A percentile compares a stretch with the other conserved stretches of the same genome.
These are phyloP conservation scores for Andrena marginata DNA, from an alignment of 2,888 invertebrate species.

Conservation along the genomic window DNA sequence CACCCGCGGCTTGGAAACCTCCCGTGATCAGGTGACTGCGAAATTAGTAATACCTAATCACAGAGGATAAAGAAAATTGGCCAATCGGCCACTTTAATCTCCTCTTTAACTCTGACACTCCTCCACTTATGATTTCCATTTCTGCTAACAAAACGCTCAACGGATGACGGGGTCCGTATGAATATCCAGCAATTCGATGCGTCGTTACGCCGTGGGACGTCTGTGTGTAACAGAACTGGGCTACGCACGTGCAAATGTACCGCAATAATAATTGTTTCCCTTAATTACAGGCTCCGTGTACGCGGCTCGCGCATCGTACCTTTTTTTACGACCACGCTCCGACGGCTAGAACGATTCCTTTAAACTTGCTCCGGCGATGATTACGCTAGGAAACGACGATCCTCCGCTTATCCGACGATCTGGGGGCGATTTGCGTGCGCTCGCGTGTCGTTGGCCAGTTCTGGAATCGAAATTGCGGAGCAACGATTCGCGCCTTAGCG, in stretches of 20 bases:
- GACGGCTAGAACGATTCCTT: background rate
- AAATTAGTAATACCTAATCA: slow-evolving; percentile 6
- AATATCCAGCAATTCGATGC: slow-evolving; percentile 29
- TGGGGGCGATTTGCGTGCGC: background rate
- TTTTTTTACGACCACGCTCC: slow-evolving; percentile 27
- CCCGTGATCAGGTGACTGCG: background rate
- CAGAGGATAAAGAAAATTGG: background rate
- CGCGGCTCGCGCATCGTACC: slow-evolving; percentile 37
- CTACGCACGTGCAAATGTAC: slow-evolving; percentile 77
- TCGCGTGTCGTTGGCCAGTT: background rate
- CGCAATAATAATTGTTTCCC: slow-evolving; percentile 81
- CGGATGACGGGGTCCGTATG: no score
- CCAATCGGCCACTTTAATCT: background rate
- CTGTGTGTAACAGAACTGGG: slow-evolving; percentile 41
- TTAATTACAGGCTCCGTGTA: slow-evolving; percentile 71
- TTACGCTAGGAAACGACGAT: background rate
- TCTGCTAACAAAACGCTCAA: no score
- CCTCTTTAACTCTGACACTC: no score
- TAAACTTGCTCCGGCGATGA: background rate
- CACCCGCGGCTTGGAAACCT: no score
- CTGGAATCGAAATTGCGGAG: background rate
- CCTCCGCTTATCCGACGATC: background rate
- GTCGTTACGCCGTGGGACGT: slow-evolving; percentile 42
- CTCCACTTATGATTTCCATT: no score
- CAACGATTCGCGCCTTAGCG: background rate